A percentile compares a stretch with the other conserved stretches of the same genome.
Conservation (phyloP, 2,113 vertebrate species). For the Struthidea cinerea region DNA sequence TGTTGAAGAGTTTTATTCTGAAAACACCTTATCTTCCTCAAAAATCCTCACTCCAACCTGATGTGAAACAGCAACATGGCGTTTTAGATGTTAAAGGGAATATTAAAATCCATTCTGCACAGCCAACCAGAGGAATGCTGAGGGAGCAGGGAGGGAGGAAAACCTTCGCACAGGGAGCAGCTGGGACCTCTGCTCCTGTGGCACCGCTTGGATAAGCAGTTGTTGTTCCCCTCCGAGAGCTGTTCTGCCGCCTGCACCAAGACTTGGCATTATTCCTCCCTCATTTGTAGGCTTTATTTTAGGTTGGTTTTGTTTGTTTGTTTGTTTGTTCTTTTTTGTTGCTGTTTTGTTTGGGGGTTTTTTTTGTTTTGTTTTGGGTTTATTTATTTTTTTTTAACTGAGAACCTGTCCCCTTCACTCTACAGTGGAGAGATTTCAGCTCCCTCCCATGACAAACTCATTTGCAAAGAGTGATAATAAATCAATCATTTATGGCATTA, state of each 20-base stretch:
- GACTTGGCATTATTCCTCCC: background rate
- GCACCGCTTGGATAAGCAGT: fast-evolving
- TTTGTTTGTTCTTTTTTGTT: background rate
- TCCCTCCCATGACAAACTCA: background rate
- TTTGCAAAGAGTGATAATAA: background rate
- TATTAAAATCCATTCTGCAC: background rate
- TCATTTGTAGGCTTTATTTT: background rate
- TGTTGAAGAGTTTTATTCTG: background rate
- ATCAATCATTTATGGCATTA: background rate
- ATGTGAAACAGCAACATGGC: background rate
- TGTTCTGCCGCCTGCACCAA: background rate
- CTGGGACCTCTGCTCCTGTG: background rate
- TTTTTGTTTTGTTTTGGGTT: background rate
- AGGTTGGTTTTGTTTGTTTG: background rate
- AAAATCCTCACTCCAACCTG: background rate
- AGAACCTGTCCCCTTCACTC: background rate
- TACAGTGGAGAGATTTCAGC: background rate
- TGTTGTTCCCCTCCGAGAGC: fast-evolving
- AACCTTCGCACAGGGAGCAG: background rate
- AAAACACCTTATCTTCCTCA: background rate
- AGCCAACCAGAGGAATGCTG: background rate
- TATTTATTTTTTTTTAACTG: background rate
- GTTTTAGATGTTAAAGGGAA: background rate
- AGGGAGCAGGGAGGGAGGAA: background rate
- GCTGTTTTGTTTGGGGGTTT: background rate